Base-by-base conservation (phyloP, 2,113 vertebrate species). In the Beaufortia kweichowensis region DNA sequence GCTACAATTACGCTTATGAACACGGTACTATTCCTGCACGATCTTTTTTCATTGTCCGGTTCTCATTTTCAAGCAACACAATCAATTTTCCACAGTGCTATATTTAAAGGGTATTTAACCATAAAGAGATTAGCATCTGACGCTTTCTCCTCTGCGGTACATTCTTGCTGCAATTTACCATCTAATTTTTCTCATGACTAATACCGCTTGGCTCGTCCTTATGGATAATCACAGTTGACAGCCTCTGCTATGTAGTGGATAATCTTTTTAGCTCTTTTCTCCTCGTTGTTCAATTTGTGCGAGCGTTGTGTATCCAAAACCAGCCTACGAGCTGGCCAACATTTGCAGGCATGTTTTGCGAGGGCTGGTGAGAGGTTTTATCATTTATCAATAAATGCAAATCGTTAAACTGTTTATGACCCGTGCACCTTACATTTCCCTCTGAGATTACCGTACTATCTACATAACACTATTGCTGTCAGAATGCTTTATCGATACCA, bases 241-340 rank as follows among this genome's bases (percentile, higher is more conserved):
- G 57, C 57, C 41, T 61, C 35, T 7, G 69, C 69, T 29, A 39
- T 74, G 71, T 74, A 31, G 35, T 74, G 57, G 71, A 46, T 74
- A 74, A 74, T 74, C 71, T 74, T 74, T 74, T 61, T 29, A 62
- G 71, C 71, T 74, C 57, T 74, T 61, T 61, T 74, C 71, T 74
- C 46, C 35, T 61, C 29, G 35, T 60, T 72, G 33, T 61, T 74
- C 71, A 60, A 61, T 74, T 62, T 61, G 71, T 61, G 28, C 56
- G 39, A 73, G 71, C 23, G 57, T 39, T 61, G 56, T 46, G 39
- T 41, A 61, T 74, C 57, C 55, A 48, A 61, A 53, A 46, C 24
- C 56, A 29, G 57, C 39, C 70, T 29, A 46, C 57, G 14, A 23
- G 53, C 11, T 1, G 3, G 53, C 53, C 55, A 71, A n/a, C 26